These are phyloP conservation scores for Catharus bicknelli DNA, from an alignment of 2,113 vertebrate genomes.

Conservation along the genomic window DNA sequence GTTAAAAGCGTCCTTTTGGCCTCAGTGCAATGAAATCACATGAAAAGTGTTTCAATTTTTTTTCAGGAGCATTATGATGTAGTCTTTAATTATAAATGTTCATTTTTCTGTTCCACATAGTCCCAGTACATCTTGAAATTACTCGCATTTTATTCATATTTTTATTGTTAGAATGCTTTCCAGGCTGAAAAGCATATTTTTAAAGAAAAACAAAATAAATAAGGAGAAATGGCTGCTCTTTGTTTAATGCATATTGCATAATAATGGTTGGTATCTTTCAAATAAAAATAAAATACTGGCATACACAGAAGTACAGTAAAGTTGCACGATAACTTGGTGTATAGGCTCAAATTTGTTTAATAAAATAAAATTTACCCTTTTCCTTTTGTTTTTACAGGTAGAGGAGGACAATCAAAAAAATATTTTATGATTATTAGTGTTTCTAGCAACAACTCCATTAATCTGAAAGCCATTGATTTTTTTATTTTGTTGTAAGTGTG, in stretches of 20 bases:
- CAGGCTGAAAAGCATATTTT: not conserved
- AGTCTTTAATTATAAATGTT: constrained; percentile 22
- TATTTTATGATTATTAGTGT: not conserved
- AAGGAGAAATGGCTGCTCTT: not conserved
- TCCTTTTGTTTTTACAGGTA: not conserved
- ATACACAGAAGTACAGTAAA: not conserved
- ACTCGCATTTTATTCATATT: constrained; percentile 23
- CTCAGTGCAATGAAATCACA: not conserved
- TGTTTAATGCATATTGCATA: not conserved
- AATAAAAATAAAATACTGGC: constrained; percentile 22
- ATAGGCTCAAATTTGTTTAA: not conserved
- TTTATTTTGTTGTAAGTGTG: not conserved
- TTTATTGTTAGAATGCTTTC: constrained; percentile 21
- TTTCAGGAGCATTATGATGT: not conserved
- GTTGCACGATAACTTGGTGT: not conserved
- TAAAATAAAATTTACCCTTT: not conserved
- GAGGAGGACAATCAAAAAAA: not conserved
- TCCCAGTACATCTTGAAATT: not conserved
- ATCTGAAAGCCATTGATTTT: not conserved
- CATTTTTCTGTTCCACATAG: not conserved
- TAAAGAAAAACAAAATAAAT: constrained; percentile 35
- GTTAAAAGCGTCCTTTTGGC: not conserved
- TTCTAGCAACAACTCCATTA: not conserved
- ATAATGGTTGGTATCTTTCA: not conserved
- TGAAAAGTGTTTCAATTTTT: not conserved